phyloP scores from a whole-genome alignment of 1,140 invertebrate genomes.

The Arion vulgaris region DNA sequence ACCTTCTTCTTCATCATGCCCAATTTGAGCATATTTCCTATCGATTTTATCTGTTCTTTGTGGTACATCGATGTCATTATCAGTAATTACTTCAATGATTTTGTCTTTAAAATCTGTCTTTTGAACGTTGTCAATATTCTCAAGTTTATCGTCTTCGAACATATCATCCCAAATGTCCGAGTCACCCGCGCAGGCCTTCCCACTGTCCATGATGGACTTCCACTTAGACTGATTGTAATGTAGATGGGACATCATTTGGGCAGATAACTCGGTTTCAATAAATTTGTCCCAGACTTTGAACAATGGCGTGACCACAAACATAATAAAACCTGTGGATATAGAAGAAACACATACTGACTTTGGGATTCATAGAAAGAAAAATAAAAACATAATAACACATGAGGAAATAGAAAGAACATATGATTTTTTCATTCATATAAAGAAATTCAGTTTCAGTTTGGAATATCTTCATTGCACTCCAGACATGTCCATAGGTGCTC shows the following conservation, averaged over 20 bases:
- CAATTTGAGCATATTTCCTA: not conserved
- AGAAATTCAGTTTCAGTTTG: no score
- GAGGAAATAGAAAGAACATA: no score
- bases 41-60: constrained; percentile 41
- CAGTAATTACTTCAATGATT: constrained; percentile 41
- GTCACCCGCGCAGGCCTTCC: constrained; percentile 34
- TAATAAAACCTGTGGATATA: constrained; percentile 83
- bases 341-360: no score
- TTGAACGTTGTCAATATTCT: constrained; percentile 41
- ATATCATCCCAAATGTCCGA: constrained; percentile 46
- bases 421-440: no score
- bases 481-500: no score
- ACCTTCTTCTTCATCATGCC: constrained; percentile 36
- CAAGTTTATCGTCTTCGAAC: constrained; percentile 19
- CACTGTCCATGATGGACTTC: constrained; percentile 75
- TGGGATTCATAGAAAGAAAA: no score
- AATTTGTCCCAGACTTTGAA: constrained; percentile 90
- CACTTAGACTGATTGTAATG: constrained; percentile 81
- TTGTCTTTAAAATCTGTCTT: constrained; percentile 51
- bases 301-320: constrained; percentile 86
- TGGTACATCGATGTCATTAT: constrained; percentile 42
- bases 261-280: constrained; percentile 81
- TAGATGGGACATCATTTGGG: constrained; percentile 82
- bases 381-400: not conserved
- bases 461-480: no score